Conservation (phyloP, 2,113 vertebrate species). For the Lonchura striata region DNA sequence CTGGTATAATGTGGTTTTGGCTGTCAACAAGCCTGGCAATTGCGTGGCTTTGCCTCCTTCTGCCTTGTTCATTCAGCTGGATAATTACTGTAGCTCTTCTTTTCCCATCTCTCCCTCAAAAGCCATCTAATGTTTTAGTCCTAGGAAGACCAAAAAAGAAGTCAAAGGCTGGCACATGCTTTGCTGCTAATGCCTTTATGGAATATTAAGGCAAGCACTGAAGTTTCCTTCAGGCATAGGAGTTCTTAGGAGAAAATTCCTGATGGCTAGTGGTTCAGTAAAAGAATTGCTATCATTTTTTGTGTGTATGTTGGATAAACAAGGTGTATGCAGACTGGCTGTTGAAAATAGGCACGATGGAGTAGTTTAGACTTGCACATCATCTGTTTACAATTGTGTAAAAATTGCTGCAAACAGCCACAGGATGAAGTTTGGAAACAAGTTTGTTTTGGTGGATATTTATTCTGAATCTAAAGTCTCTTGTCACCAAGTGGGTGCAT, state of each 20-base stretch:
- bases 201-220: background rate
- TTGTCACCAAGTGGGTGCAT: background rate
- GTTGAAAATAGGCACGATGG: background rate
- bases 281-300: background rate
- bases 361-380: background rate
- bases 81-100: background rate
- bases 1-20: background rate
- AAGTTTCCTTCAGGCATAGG: background rate
- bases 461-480: background rate
- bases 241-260: background rate
- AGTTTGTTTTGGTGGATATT: background rate
- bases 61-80: background rate
- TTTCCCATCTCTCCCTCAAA: background rate
- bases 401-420: background rate
- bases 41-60: constrained; percentile 38
- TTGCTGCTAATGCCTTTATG: background rate
- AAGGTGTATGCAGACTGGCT: background rate
- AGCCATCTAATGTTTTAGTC: background rate
- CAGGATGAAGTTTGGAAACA: background rate
- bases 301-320: background rate
- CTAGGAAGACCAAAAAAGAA: background rate
- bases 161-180: background rate
- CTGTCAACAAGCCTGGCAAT: constrained; percentile 15
- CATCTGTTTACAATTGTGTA: background rate
- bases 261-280: background rate